Conservation (phyloP, 2,797 vertebrate species). For the Phataginus tetradactyla region DNA sequence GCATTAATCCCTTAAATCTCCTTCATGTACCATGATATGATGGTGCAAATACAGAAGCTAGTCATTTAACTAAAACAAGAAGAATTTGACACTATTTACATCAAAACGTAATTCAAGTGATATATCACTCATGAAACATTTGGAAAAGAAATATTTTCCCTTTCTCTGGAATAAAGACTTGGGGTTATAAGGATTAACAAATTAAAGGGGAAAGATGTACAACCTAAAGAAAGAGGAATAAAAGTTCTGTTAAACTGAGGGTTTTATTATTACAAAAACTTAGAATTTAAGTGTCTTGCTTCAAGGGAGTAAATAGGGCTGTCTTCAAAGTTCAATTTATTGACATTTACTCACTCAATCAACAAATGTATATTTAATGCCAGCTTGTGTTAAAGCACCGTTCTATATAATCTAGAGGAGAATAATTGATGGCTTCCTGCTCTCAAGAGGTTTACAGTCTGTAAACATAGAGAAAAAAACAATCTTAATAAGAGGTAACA, state of each 20-base stretch:
- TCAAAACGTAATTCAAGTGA: constrained; percentile 36
- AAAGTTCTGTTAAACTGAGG: not conserved
- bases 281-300: not conserved
- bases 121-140: not conserved
- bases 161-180: not conserved
- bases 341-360: not conserved
- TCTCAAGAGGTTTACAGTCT: not conserved
- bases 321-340: not conserved
- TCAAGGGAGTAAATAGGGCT: not conserved
- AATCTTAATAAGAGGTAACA: not conserved
- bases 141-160: not conserved
- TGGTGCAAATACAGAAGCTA: not conserved
- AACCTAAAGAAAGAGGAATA: not conserved
- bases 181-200: not conserved
- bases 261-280: constrained; percentile 1
- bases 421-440: not conserved
- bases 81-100: not conserved
- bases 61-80: not conserved
- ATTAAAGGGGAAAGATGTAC: not conserved
- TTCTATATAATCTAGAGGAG: not conserved
- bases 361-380: not conserved
- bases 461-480: not conserved
- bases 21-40: not conserved
- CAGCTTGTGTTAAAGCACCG: not conserved
- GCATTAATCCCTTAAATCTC: not conserved